phyloP scores from a whole-genome alignment of 92 coral and sea anemone species.

The Epizoanthus rinbou region DNA sequence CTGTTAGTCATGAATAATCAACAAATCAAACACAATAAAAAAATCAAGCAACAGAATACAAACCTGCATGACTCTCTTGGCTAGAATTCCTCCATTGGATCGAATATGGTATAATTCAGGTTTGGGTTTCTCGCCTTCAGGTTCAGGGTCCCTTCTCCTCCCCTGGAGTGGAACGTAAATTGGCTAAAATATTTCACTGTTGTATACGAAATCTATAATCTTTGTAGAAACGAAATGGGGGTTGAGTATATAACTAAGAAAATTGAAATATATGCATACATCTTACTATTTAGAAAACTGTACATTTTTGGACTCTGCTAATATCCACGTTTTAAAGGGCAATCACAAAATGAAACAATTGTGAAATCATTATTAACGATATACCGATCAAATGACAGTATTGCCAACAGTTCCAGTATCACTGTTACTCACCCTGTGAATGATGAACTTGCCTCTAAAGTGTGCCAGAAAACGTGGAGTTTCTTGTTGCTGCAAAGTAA shows the following conservation, averaged over 20 bases:
- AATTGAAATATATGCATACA: no score
- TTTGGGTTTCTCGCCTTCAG: slow-evolving; percentile 79
- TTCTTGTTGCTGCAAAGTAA: slow-evolving; percentile 91
- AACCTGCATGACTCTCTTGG: slow-evolving; percentile 97
- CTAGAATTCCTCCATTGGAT: slow-evolving; percentile 97
- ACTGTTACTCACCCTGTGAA: slow-evolving; percentile 74
- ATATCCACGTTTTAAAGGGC: no score
- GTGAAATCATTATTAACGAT: neutral
- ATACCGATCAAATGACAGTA: no score
- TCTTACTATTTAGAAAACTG: neutral
- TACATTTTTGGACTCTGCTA: neutral
- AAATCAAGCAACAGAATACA: neutral
- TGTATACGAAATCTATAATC: neutral
- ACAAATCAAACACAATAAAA: no score
- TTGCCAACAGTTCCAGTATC: neutral
- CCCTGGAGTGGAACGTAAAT: slow-evolving; percentile 58
- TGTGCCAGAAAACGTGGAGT: slow-evolving; percentile 95
- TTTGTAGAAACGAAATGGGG: no score
- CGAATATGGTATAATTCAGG: slow-evolving; percentile 94
- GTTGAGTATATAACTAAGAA: no score
- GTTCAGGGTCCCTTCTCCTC: slow-evolving; percentile 66
- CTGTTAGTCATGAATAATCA: no score
- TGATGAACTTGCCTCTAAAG: slow-evolving; percentile 97
- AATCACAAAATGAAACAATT: no score
- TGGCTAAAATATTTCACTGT: neutral